Evolutionary conservation across 2,113 vertebrate species (phyloP), one percentile per base, ranked within the genome.

Genomic region (Athene cunicularia): DNA sequence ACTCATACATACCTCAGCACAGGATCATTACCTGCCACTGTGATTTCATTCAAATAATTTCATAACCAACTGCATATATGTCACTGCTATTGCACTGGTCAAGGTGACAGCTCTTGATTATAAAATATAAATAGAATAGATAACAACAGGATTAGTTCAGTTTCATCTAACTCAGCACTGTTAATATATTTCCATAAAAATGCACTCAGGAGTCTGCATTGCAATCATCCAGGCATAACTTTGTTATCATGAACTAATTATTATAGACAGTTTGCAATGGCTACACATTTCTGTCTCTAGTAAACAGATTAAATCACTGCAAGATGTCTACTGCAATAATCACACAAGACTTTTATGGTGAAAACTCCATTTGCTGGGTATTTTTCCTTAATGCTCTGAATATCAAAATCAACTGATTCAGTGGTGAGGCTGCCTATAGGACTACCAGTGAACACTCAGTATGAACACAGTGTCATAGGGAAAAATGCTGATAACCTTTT

Each of bases 161-260:
- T 95, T 92, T 91, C 55, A 47, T 91, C 93, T 91, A 84, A 82
- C 60, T 93, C 66, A 74, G 53, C 73, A 67, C 19, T 64, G 49
- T 74, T 91, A 92, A 96, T 97, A 83, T 94, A 82, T 95, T 92
- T 75, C 83, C 93, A 80, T 95, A 89, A 97, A 96, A 89, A 93
- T 66, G 72, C 67, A 93, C 56, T 95, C 85, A 90, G 88, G 35
- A 93, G 75, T 93, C 88, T 96, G 91, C 59, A 85, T 33, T 79
- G 71, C 77, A 92, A 91, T 96, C 94, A 95, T n/a, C 58, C 94
- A 93, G 88, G 81, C 93, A 92, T 96, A 97, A 89, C 90, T 97
- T 87, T 86, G 74, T 93, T 94, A 96, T 96, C 56, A 64, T 95
- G 89, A 97, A 88, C 92, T 96, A 97, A 98, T 95, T 96, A 82